Conservation (phyloP, 2,888 invertebrate species). For the Nemapogon koenigi region DNA sequence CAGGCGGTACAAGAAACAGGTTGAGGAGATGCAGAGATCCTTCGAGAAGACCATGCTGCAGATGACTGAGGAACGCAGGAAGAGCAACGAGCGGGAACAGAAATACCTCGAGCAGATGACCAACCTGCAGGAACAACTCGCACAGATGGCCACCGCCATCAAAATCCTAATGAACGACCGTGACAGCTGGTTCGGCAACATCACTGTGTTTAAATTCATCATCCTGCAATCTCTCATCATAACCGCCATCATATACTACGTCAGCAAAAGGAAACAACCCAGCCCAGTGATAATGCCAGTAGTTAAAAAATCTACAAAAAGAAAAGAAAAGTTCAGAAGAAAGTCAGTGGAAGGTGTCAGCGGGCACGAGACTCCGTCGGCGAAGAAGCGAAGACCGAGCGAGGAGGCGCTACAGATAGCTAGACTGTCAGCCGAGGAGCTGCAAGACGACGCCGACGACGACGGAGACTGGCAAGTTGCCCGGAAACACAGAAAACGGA, state of each 20-base stretch:
- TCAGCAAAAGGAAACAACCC: conserved; percentile 47
- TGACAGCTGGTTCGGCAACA: conserved; percentile 68
- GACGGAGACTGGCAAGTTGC: conserved; percentile 54
- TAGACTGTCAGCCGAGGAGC: conserved; percentile 65
- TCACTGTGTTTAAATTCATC: conserved; percentile 63
- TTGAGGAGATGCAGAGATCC: conserved; percentile 91
- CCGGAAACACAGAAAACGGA: conserved; percentile 54
- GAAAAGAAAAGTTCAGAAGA: conserved; percentile 55
- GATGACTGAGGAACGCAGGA: conserved; percentile 74
- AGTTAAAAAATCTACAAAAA: conserved; percentile 34
- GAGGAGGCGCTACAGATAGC: conserved; percentile 72
- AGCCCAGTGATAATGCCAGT: conserved; percentile 32
- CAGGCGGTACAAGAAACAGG: conserved; percentile 93
- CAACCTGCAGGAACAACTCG: conserved; percentile 69
- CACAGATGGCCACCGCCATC: conserved; percentile 66
- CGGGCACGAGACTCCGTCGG: conserved; percentile 56
- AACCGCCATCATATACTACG: conserved; percentile 54
- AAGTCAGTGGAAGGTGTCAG: conserved; percentile 72
- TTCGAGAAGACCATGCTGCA: conserved; percentile 79
- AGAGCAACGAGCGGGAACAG: conserved; percentile 76
- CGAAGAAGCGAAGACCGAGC: conserved; percentile 73
- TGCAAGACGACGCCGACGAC: conserved; percentile 58
- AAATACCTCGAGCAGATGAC: conserved; percentile 81
- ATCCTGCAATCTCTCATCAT: conserved; percentile 54
- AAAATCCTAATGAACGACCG: conserved; percentile 67